phyloP scores from a whole-genome alignment of 2,888 invertebrate species.

The Hydriomena furcata region DNA sequence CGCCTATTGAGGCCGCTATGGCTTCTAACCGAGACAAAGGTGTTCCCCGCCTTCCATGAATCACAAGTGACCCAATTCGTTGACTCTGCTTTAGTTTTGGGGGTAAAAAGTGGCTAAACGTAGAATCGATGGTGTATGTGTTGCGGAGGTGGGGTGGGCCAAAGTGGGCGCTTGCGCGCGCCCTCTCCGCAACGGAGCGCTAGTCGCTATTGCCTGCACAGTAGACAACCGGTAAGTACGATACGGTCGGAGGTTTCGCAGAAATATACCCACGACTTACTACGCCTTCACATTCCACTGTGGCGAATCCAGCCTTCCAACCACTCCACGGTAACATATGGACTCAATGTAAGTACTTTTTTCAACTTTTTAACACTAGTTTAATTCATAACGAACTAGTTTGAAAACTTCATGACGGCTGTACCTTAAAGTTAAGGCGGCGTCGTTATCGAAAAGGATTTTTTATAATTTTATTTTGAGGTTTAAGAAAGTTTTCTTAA shows the following conservation, averaged over 20 bases:
- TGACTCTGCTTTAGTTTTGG: constrained; percentile 47
- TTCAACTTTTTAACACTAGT: not conserved
- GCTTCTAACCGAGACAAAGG: constrained; percentile 10
- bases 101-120: constrained; percentile 56
- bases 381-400: constrained; percentile 4
- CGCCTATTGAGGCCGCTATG: constrained; percentile 13
- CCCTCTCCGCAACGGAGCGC: constrained; percentile 38
- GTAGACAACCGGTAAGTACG: constrained; percentile 37
- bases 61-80: constrained; percentile 49
- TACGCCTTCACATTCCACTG: not conserved
- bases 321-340: not conserved
- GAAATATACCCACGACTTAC: not conserved
- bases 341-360: constrained; percentile 24
- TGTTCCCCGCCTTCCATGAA: constrained; percentile 25
- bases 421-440: constrained; percentile 3
- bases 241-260: constrained; percentile 36
- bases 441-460: not conserved
- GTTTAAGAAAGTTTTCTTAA: no score
- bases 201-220: constrained; percentile 13
- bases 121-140: constrained; percentile 61
- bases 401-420: constrained; percentile 10
- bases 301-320: not conserved
- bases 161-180: constrained; percentile 55
- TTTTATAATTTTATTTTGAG: no score
- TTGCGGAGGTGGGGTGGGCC: constrained; percentile 41